Conservation (phyloP, 2,888 invertebrate species). For the Linnaemya tessellans region DNA sequence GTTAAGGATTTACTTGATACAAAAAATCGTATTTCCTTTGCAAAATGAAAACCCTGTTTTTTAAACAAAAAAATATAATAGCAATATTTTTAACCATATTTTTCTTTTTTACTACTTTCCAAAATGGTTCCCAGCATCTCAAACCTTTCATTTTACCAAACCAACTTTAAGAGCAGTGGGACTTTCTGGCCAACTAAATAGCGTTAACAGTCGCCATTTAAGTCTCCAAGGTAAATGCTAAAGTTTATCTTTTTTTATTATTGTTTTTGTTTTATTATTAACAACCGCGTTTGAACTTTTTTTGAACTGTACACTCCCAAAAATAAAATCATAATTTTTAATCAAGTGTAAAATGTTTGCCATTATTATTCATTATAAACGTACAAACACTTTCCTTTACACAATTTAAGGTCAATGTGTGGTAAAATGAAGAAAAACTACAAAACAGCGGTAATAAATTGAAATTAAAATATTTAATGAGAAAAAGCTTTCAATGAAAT, state of each 20-base stretch:
- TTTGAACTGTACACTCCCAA: not conserved
- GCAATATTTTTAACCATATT: no score
- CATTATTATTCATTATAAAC: not conserved
- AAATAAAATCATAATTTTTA: not conserved
- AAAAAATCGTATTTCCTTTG: not conserved
- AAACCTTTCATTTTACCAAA: no score
- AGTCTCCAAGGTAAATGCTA: not conserved
- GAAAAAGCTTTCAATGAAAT: constrained; percentile 40
- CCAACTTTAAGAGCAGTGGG: not conserved
- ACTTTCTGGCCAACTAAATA: not conserved
- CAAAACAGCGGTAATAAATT: constrained; percentile 26
- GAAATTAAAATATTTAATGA: constrained; percentile 14
- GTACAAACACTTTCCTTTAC: not conserved
- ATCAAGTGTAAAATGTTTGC: not conserved
- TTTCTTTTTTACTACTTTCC: no score
- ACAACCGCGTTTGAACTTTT: not conserved
- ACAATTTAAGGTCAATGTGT: not conserved
- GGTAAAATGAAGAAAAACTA: not conserved
- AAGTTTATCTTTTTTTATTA: not conserved
- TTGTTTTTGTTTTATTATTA: no score
- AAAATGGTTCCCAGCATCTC: no score
- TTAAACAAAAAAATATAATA: no score
- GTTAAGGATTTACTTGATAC: not conserved
- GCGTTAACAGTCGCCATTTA: constrained; percentile 1
- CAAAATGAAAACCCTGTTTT: no score